phyloP scores from a whole-genome alignment of 2,797 vertebrate species.

The Erethizon dorsatum region DNA sequence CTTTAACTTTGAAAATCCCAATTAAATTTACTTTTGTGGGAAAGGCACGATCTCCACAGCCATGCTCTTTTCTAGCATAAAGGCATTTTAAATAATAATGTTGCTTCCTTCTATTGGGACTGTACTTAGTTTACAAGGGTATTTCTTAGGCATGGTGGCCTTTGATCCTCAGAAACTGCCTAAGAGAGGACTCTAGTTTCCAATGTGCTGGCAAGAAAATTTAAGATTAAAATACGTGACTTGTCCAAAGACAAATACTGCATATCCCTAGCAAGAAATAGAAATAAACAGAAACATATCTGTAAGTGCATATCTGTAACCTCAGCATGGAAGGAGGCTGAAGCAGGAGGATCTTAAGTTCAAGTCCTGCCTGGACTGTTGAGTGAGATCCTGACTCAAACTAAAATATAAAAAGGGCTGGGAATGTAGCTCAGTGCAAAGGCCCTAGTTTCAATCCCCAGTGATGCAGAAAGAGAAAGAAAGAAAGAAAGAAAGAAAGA shows the following conservation, averaged over 20 bases:
- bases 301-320: background rate
- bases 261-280: background rate
- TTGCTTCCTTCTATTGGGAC: background rate
- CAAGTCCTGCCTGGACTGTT: background rate
- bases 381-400: background rate
- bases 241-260: slow-evolving; percentile 25
- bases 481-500: too few species aligned
- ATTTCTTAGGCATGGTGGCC: background rate
- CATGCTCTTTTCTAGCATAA: background rate
- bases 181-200: background rate
- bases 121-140: background rate
- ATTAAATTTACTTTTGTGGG: background rate
- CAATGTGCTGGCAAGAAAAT: background rate
- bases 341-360: background rate
- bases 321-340: background rate
- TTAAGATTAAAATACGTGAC: background rate
- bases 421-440: background rate
- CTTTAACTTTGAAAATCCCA: slow-evolving; percentile 21
- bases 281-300: background rate
- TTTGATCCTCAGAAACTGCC: background rate
- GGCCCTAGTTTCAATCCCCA: background rate
- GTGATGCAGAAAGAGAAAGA: background rate
- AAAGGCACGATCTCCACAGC: background rate
- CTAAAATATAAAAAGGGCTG: background rate
- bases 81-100: background rate